Base-by-base conservation (phyloP, 2,113 vertebrate genomes). In the Sinocyclocheilus maitianheensis region DNA sequence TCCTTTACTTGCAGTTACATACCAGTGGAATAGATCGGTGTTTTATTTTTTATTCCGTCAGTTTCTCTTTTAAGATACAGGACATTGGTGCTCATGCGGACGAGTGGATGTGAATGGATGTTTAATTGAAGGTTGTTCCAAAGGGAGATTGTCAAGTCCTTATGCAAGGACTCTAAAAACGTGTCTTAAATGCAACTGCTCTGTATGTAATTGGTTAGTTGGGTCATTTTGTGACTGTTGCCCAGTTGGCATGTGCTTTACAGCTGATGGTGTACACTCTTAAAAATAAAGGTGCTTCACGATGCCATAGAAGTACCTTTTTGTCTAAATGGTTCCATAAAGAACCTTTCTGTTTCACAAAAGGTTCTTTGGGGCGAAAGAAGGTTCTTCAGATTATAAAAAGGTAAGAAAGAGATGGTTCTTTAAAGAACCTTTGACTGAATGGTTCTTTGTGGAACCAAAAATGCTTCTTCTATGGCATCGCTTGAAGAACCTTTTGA, bases 1-100 rank as follows among this genome's bases (percentile, higher is more conserved):
- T 95, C 93, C 91, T 93, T 93, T 94, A 94, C 91, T 93, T 93
- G 92, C 93, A 91, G 94, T 95, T 89, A 92, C 90, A 92, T 89
- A 91, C 90, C 83, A 90, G 92, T 93, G 92, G 93, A 92, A 91
- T 92, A 90, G 92, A 90, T 78, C 74, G 51, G 76, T 92, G 90
- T 92, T 91, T 92, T 89, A 87, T 94, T 91, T 91, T 83, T 84
- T 89, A 91, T 85, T 87, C 58, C 46, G 69, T 84, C 62, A 14
- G 46, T 85, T 79, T 84, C 65, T 87, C 65, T 86, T 86, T 88
- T 89, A 88, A 92, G 92, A 91, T 92, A 91, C 94, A 90, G 87
- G 77, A 77, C 86, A 85, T 91, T 88, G 93, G 94, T 94, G 94
- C 94, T 94, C 91, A 88, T 89, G 87, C 89, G 91, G 46, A 48